phyloP scores from a whole-genome alignment of 2,797 vertebrate species.

The Spatula clypeata region DNA sequence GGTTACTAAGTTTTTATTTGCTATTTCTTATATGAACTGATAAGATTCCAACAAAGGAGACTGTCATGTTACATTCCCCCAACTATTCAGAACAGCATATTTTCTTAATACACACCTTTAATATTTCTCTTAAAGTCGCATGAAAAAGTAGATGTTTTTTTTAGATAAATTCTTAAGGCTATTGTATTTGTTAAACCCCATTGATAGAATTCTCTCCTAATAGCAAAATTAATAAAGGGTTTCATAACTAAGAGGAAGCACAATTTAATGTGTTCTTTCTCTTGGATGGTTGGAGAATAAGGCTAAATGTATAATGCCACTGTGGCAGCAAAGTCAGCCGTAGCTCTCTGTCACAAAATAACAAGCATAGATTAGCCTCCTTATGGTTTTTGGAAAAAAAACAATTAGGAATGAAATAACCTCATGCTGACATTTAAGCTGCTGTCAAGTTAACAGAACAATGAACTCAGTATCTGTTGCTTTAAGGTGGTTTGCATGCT shows the following conservation, averaged over 20 bases:
- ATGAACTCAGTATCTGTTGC: not conserved
- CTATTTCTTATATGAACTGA: not conserved
- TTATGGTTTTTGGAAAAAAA: slow-evolving; percentile 36
- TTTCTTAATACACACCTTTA: not conserved
- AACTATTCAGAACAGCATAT: not conserved
- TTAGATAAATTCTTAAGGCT: not conserved
- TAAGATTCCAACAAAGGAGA: not conserved
- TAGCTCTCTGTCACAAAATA: not conserved
- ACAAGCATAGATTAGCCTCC: slow-evolving; percentile 10
- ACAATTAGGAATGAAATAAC: slow-evolving; percentile 39
- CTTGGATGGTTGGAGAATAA: not conserved
- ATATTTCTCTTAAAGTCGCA: not conserved
- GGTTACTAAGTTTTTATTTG: not conserved
- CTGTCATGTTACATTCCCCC: not conserved
- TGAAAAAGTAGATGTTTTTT: not conserved
- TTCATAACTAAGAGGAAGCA: not conserved
- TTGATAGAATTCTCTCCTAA: not conserved
- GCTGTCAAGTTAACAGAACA: slow-evolving; percentile 29
- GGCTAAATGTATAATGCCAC: not conserved
- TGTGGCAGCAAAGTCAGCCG: not conserved
- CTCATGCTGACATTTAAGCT: slow-evolving; percentile 64
- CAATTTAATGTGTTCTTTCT: not conserved
- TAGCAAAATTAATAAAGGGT: not conserved
- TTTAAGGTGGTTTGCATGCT: slow-evolving; percentile 63
- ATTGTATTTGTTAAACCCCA: not conserved